Evolutionary conservation across 2,113 vertebrate species (phyloP).

Genomic region (Crotalus tigris): DNA sequence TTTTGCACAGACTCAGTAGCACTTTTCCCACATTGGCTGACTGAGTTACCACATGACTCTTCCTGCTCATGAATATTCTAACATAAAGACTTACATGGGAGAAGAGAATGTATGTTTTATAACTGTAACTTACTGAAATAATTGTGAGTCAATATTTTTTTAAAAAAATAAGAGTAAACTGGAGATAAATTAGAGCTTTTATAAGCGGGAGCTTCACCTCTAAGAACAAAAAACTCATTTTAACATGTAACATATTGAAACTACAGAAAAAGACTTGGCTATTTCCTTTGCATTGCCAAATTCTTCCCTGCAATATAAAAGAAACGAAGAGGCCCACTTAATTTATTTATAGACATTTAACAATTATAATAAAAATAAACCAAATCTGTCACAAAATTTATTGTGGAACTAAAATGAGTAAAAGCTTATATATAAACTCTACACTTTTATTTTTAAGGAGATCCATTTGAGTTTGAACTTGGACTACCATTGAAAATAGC

Average conservation of each 20-base stretch:
- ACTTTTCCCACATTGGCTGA: no score
- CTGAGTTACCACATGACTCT: no score
- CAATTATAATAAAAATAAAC: background rate
- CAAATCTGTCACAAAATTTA: background rate
- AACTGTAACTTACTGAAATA: background rate
- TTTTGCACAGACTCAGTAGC: no score
- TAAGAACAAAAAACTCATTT: background rate
- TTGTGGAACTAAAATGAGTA: background rate
- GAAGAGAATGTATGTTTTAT: background rate
- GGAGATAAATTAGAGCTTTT: background rate
- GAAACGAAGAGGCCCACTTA: background rate
- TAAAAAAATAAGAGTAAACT: background rate
- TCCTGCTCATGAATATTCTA: no score
- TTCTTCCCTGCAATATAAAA: background rate
- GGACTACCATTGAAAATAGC: background rate
- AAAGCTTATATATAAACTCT: background rate
- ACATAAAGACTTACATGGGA: background rate
- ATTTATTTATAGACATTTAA: background rate
- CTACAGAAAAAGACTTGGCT: background rate
- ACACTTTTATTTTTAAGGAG: background rate
- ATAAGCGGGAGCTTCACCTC: background rate
- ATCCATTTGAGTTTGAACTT: background rate
- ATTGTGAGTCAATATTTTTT: background rate
- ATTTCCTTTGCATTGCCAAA: background rate
- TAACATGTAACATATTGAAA: background rate